These are phyloP conservation scores for Meloidogyne exigua DNA, from an alignment of 1,140 invertebrate genomes.

Conservation along the genomic window DNA sequence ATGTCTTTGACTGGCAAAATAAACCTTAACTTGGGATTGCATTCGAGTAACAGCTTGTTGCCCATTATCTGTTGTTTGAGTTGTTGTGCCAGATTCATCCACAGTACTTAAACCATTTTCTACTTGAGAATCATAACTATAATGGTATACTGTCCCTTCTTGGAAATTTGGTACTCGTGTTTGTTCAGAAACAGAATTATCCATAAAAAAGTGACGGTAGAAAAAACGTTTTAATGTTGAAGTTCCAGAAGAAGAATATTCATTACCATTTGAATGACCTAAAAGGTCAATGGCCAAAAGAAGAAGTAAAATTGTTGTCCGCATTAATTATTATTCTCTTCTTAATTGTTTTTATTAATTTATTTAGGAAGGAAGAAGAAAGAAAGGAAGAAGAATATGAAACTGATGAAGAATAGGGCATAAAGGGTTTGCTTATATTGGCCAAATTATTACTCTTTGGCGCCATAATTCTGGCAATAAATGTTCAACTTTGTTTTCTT, in stretches of 20 bases:
- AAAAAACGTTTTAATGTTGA: not conserved
- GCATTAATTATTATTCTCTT: not conserved
- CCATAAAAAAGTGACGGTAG: not conserved
- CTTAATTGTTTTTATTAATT: not conserved
- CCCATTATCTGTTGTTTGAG: constrained; percentile 2
- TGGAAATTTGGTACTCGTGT: constrained; percentile 30
- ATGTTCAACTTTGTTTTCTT: not conserved
- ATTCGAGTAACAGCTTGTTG: constrained; percentile 39
- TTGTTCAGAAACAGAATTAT: not conserved
- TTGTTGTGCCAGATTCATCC: constrained; percentile 8
- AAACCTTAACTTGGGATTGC: constrained; percentile 30
- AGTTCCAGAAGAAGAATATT: not conserved
- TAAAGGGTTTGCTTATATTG: not conserved
- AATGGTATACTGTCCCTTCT: constrained; percentile 28
- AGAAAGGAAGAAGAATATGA: not conserved
- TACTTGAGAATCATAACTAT: constrained; percentile 36
- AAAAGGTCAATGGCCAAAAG: not conserved
- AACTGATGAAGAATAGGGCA: not conserved
- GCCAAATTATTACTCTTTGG: not conserved
- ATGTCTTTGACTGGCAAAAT: constrained; percentile 17
- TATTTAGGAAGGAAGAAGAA: too few species aligned
- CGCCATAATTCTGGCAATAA: not conserved
- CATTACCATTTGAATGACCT: not conserved
- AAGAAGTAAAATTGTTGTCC: not conserved
- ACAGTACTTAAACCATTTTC: constrained; percentile 23